Conservation (phyloP, 2,888 invertebrate genomes). For the Epiblema foenella region DNA sequence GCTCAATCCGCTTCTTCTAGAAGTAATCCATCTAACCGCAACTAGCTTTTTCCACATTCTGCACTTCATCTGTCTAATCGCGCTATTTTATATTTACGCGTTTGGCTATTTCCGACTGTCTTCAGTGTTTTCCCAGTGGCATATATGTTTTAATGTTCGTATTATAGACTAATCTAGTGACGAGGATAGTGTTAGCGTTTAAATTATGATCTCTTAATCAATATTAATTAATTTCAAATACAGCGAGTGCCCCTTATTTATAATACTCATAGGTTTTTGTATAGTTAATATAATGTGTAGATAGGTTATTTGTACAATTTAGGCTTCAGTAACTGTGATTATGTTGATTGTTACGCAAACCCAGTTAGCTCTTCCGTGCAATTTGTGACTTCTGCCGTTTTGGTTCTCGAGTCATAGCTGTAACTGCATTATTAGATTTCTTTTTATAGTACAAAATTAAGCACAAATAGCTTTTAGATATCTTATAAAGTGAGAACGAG, state of each 20-base stretch:
- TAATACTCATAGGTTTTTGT: conserved; percentile 84
- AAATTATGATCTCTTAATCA: conserved; percentile 85
- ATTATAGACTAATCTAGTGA: conserved; percentile 81
- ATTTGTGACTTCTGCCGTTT: conserved; percentile 19
- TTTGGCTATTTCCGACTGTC: conserved; percentile 59
- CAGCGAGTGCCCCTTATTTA: conserved; percentile 78
- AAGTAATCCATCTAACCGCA: conserved; percentile 23
- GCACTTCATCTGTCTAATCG: conserved; percentile 18
- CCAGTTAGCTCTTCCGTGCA: conserved; percentile 34
- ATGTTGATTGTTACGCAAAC: conserved; percentile 53
- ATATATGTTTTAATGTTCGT: conserved; percentile 70
- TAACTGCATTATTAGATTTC: conserved; percentile 51
- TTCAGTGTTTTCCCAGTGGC: conserved; percentile 69
- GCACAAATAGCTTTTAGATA: conserved; percentile 62
- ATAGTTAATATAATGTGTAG: conserved; percentile 63
- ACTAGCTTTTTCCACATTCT: conserved; percentile 10
- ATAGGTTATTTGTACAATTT: conserved; percentile 38
- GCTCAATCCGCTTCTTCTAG: conserved; percentile 73
- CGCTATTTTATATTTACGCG: conserved; percentile 50
- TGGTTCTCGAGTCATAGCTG: conserved; percentile 31
- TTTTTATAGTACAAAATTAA: conserved; percentile 60
- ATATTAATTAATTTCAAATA: conserved; percentile 82
- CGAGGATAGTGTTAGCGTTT: conserved; percentile 76
- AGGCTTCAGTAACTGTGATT: conserved; percentile 66
- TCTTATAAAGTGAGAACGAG: conserved; percentile 45